phyloP scores from a whole-genome alignment of 92 coral and sea anemone genomes.

The Chrysogorgia sp. region DNA sequence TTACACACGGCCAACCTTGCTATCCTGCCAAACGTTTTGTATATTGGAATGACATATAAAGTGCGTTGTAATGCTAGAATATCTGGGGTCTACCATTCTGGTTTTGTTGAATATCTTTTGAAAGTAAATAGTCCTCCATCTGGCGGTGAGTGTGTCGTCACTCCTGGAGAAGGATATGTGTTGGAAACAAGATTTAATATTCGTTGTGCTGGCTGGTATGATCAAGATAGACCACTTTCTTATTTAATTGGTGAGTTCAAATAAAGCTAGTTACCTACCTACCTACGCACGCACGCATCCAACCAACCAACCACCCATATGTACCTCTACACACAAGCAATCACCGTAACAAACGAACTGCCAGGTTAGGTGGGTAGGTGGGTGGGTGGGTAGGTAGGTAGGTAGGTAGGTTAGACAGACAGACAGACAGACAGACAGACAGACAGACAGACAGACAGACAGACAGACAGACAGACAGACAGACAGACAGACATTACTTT shows the following conservation, averaged over 20 bases:
- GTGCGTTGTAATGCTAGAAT: constrained; percentile 84
- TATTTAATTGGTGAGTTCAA: constrained; percentile 80
- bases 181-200: constrained; percentile 74
- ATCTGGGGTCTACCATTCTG: constrained; percentile 76
- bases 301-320: no score
- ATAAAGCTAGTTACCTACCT: no score
- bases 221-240: constrained; percentile 75
- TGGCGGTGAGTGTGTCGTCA: constrained; percentile 66
- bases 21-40: constrained; percentile 59
- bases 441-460: background rate
- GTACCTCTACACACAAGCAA: no score
- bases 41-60: constrained; percentile 61
- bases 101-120: constrained; percentile 75
- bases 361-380: no score
- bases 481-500: background rate
- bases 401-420: no score
- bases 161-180: constrained; percentile 73
- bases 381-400: no score
- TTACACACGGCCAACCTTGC: constrained; percentile 61
- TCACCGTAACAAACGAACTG: no score
- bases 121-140: constrained; percentile 78
- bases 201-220: constrained; percentile 78
- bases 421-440: no score
- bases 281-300: no score
- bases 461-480: background rate